phyloP scores from a whole-genome alignment of 1,140 invertebrate species.

The Aleiodes sp. region DNA sequence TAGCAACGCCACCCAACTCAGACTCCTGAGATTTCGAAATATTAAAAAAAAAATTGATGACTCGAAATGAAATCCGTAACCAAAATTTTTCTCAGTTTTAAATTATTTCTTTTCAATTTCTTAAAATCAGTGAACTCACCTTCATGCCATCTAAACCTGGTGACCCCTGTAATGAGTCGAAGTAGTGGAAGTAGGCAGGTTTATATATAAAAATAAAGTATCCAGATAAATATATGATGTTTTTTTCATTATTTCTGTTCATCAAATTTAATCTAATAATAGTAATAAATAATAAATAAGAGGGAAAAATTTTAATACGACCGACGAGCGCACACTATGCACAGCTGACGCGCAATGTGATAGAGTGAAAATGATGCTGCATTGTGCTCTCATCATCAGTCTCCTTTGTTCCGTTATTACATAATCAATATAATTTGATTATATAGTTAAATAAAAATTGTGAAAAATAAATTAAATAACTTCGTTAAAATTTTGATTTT shows the following conservation, averaged over 20 bases:
- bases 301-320: slow-evolving; percentile 30
- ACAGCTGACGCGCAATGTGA: slow-evolving; percentile 26
- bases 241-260: too few species aligned
- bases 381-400: slow-evolving; percentile 19
- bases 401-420: slow-evolving; percentile 13
- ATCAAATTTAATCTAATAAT: too few species aligned
- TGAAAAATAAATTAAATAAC: too few species aligned
- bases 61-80: too few species aligned
- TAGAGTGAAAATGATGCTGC: slow-evolving; percentile 22
- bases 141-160: slow-evolving; percentile 75
- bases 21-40: not conserved
- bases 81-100: not conserved
- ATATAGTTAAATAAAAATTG: too few species aligned
- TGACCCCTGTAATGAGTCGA: slow-evolving; percentile 69
- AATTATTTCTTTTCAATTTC: slow-evolving; percentile 39
- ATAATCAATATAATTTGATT: not conserved
- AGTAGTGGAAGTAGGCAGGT: slow-evolving; percentile 46
- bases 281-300: slow-evolving; percentile 7
- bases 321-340: slow-evolving; percentile 41
- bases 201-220: slow-evolving; percentile 25
- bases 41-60: not conserved
- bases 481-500: too few species aligned
- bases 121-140: too few species aligned
- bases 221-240: slow-evolving; percentile 30
- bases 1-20: too few species aligned